phyloP scores from a whole-genome alignment of 2,797 vertebrate genomes.

The Sebastes oblongus region DNA sequence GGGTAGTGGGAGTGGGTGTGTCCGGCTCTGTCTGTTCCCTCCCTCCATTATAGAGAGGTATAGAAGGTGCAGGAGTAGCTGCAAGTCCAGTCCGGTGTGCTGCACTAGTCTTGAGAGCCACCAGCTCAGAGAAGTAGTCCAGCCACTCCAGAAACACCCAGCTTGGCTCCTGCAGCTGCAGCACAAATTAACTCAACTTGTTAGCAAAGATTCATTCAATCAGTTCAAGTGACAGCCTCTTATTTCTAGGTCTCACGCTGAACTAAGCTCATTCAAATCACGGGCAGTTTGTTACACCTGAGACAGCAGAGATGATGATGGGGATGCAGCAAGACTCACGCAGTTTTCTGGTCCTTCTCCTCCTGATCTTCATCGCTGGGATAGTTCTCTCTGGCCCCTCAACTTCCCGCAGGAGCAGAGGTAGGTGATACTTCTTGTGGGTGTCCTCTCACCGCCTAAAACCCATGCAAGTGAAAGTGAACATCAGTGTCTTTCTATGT shows the following conservation, averaged over 20 bases:
- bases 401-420: constrained; percentile 70
- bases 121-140: constrained; percentile 67
- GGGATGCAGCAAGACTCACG: constrained; percentile 56
- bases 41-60: constrained; percentile 73
- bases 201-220: neutral
- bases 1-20: constrained; percentile 65
- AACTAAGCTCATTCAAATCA: constrained; percentile 8
- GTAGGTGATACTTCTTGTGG: constrained; percentile 49
- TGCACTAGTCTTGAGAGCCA: constrained; percentile 65
- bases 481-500: neutral
- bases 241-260: constrained; percentile 10
- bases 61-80: constrained; percentile 77
- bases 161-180: constrained; percentile 32
- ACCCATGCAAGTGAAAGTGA: neutral
- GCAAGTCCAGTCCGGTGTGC: constrained; percentile 63
- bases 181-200: constrained; percentile 7
- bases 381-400: constrained; percentile 63
- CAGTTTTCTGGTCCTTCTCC: constrained; percentile 59
- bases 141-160: constrained; percentile 48
- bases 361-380: constrained; percentile 65
- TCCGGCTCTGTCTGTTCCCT: constrained; percentile 62
- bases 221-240: neutral
- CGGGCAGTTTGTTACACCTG: constrained; percentile 34
- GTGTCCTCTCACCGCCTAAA: neutral
- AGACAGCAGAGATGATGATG: constrained; percentile 34